phyloP scores from a whole-genome alignment of 2,113 vertebrate species.

The Microtus pennsylvanicus region DNA sequence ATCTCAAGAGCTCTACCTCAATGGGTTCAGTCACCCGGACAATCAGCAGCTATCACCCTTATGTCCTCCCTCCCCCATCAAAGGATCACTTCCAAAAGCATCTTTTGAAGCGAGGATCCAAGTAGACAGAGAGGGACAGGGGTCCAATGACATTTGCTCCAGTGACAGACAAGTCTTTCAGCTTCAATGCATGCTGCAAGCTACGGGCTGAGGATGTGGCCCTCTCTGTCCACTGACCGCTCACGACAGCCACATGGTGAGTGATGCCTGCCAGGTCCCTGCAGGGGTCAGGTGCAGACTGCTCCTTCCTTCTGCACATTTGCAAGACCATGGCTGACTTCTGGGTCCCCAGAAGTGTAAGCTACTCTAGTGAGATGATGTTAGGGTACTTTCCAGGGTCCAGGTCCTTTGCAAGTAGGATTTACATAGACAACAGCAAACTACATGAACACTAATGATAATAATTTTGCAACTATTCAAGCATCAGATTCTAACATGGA shows the following conservation, averaged over 20 bases:
- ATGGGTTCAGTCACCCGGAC: constrained; percentile 73
- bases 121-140: constrained; percentile 59
- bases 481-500: not conserved
- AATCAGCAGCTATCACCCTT: constrained; percentile 70
- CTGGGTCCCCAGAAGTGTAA: not conserved
- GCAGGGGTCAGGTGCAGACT: not conserved
- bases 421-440: not conserved
- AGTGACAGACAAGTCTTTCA: constrained; percentile 44
- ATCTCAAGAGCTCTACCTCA: constrained; percentile 63
- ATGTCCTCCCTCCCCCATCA: constrained; percentile 44
- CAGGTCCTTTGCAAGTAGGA: not conserved
- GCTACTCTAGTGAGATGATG: not conserved
- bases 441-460: not conserved
- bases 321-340: not conserved
- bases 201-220: not conserved
- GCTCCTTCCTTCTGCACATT: not conserved
- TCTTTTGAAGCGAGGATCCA: constrained; percentile 72
- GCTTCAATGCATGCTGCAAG: not conserved
- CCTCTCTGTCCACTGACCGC: not conserved
- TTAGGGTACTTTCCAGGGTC: not conserved
- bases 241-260: not conserved
- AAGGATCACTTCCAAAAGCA: constrained; percentile 63
- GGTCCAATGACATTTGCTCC: constrained; percentile 59
- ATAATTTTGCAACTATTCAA: not conserved
- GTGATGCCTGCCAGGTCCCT: not conserved